These are phyloP conservation scores for Lycophotia porphyrea DNA, from an alignment of 2,888 invertebrate genomes.

Conservation along the genomic window DNA sequence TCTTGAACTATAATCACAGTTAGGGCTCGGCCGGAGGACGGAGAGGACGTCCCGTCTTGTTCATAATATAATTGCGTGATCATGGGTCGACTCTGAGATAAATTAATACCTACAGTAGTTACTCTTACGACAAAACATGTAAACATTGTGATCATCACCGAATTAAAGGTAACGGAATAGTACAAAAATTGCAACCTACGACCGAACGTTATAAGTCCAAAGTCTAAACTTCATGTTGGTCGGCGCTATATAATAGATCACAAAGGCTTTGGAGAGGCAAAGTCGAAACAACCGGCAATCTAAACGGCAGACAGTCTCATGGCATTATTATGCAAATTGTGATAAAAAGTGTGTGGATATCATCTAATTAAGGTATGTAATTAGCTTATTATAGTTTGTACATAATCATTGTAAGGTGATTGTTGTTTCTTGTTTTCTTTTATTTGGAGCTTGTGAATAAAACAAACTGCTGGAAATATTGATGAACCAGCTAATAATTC, in stretches of 20 bases:
- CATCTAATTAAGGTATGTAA: background rate
- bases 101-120: background rate
- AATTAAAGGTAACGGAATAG: background rate
- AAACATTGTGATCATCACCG: background rate
- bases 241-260: conserved; percentile 11
- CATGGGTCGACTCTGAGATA: background rate
- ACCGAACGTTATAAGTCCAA: background rate
- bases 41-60: background rate
- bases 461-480: background rate
- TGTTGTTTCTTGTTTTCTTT: background rate
- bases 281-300: conserved; percentile 1
- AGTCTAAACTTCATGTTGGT: conserved; percentile 2
- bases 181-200: background rate
- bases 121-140: background rate
- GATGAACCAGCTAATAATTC: background rate
- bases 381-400: too few relatives aligned
- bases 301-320: background rate
- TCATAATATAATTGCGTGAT: background rate
- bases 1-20: background rate
- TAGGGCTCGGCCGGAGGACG: background rate
- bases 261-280: background rate
- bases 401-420: background rate
- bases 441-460: background rate
- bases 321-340: background rate
- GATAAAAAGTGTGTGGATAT: background rate